phyloP scores from a whole-genome alignment of 2,888 invertebrate species.

The Chrysolina haemoptera region DNA sequence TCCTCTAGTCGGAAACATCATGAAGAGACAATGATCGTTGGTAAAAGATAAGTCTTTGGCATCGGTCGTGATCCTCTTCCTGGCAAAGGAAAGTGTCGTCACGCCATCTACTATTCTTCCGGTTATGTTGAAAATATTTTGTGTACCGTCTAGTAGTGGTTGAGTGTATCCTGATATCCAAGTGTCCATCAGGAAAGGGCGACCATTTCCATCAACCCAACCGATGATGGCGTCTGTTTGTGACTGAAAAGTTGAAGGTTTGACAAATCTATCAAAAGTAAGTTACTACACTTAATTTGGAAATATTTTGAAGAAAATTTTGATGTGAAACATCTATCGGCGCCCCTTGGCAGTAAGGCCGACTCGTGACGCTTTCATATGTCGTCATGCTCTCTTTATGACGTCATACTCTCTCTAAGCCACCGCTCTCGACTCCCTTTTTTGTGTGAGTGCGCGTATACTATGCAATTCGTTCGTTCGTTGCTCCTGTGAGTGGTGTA shows the following conservation, averaged over 20 bases:
- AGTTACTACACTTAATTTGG: background rate
- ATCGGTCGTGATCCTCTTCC: constrained; percentile 85
- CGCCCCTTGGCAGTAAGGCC: no score
- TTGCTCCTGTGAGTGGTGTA: no score
- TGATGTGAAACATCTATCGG: no score
- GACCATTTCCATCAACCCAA: constrained; percentile 86
- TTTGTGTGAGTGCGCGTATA: no score
- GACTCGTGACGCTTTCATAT: no score
- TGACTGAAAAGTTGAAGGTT: constrained; percentile 71
- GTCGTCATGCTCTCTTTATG: no score
- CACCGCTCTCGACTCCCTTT: no score
- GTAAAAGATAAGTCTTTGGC: constrained; percentile 84
- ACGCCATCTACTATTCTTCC: constrained; percentile 83
- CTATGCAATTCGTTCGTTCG: no score
- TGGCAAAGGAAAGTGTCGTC: constrained; percentile 83
- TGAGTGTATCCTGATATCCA: constrained; percentile 87
- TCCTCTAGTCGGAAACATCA: constrained; percentile 90
- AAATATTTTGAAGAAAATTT: background rate
- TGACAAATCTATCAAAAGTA: no score
- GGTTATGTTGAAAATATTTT: constrained; percentile 80
- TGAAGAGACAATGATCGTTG: constrained; percentile 85
- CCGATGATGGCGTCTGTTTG: constrained; percentile 92
- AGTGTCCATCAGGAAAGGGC: constrained; percentile 90
- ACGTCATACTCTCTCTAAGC: no score
- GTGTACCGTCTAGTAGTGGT: constrained; percentile 80